Conservation (phyloP, 2,797 vertebrate species). For the Choloepus didactylus region DNA sequence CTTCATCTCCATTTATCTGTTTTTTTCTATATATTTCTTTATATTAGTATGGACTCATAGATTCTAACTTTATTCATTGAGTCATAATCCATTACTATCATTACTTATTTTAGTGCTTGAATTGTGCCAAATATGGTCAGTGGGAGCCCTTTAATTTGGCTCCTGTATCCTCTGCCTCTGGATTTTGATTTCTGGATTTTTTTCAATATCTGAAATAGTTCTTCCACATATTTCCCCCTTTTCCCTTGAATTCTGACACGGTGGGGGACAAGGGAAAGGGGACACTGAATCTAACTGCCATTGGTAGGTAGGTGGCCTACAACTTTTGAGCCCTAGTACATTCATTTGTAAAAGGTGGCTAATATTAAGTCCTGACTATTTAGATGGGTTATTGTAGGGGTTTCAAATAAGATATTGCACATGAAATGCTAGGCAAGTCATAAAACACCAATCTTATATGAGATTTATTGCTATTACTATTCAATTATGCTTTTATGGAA, state of each 20-base stretch:
- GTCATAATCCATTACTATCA: not conserved
- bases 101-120: conserved; percentile 18
- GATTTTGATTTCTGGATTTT: not conserved
- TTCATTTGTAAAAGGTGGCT: not conserved
- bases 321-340: not conserved
- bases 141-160: not conserved
- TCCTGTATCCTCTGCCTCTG: not conserved
- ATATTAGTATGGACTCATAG: not conserved
- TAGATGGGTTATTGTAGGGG: not conserved
- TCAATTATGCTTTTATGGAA: conserved; percentile 13
- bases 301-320: not conserved
- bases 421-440: not conserved
- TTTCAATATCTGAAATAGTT: not conserved
- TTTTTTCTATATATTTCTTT: not conserved
- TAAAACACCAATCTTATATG: not conserved
- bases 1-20: not conserved
- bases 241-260: not conserved
- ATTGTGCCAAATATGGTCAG: not conserved
- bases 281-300: not conserved
- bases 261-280: not conserved
- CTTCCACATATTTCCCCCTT: not conserved
- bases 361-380: not conserved
- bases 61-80: conserved; percentile 20
- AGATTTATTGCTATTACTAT: not conserved
- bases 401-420: not conserved